These are phyloP conservation scores for Biston stratarius DNA, from an alignment of 2,888 invertebrate species.

Conservation along the genomic window DNA sequence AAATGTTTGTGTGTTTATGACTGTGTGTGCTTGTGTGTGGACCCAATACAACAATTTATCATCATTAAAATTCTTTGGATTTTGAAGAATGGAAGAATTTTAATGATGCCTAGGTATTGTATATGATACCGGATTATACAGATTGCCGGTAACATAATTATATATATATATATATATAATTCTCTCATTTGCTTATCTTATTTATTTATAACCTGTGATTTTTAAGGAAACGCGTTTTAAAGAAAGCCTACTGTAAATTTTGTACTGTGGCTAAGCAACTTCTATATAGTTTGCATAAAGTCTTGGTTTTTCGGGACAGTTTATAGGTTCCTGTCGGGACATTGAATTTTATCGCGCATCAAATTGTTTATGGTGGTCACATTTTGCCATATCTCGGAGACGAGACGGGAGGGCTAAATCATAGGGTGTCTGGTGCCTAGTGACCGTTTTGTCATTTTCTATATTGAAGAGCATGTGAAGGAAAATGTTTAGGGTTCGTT, in stretches of 20 bases:
- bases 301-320: conserved; percentile 43
- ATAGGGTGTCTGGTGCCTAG: not conserved
- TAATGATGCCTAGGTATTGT: no score
- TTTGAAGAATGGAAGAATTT: no score
- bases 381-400: conserved; percentile 36
- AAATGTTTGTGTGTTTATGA: no score
- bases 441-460: conserved; percentile 12
- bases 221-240: not conserved
- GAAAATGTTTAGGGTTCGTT: not conserved
- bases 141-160: no score
- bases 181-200: no score
- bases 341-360: conserved; percentile 50
- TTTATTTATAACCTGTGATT: no score
- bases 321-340: conserved; percentile 47
- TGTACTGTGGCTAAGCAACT: conserved; percentile 32
- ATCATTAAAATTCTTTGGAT: no score
- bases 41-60: no score
- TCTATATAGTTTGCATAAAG: conserved; percentile 47
- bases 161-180: no score
- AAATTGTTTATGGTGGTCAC: conserved; percentile 48
- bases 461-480: not conserved
- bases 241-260: conserved; percentile 1
- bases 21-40: no score
- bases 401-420: conserved; percentile 27
- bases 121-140: no score